Base-by-base conservation (phyloP, 2,797 vertebrate species). In the Rhyacichthys aspro region DNA sequence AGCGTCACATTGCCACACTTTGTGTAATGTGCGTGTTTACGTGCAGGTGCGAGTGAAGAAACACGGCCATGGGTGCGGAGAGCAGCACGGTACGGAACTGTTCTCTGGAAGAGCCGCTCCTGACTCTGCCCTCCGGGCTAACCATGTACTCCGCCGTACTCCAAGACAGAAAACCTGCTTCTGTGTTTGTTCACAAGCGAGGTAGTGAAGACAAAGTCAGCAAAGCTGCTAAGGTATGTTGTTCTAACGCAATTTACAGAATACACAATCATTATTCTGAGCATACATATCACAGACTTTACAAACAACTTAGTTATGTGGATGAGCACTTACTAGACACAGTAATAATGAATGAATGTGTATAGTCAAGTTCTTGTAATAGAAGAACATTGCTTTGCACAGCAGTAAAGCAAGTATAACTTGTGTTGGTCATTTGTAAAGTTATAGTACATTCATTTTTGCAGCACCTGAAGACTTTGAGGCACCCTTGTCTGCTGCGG, bases 401-500 rank as follows among this genome's bases (percentile, higher is more conserved):
- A n/a, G n/a, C n/a, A n/a, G n/a, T n/a, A n/a, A n/a, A n/a, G n/a
- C n/a, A 18, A 11, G 7, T 48, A 14, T 32, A 8, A 48, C 32
- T 1, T 32, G 9, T 50, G 7, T n/a, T 7, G 8, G 16, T 49
- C 16, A 36, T 3, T 50, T 28, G 23, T 28, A 6, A 5, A 28
- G 23, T 28, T 28, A 23, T 23, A 28, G 23, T 65, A n/a, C n/a
- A n/a, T n/a, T n/a, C n/a, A n/a, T 48, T 78, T 54, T 61, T 66
- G 23, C 90, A 99, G 97, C 97, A 99, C 86, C 87, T 99, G 88
- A 98, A 98, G 89, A 99, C 96, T 9, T 87, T 99, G 60, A 93
- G 97, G 75, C 97, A 99, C 76, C 97, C 97, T 1, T 95, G 96
- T 85, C 91, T 99, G 63, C 91, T 99, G 62, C 94, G 95, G 45